Base-by-base conservation (phyloP, 1,140 invertebrate species). In the Philopotamus ludificatus region DNA sequence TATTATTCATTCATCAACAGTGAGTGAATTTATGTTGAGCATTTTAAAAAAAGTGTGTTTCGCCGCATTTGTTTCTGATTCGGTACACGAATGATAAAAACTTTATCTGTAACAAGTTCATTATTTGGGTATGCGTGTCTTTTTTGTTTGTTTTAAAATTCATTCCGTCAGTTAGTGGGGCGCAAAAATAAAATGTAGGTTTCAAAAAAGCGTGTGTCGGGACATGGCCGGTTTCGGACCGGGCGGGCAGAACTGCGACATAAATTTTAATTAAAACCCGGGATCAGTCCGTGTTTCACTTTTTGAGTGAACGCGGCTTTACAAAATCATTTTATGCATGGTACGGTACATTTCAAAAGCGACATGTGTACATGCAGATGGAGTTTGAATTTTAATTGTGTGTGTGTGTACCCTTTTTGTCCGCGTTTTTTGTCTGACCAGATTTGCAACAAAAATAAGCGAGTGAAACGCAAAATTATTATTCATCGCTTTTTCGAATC, bases 241-340 rank as follows among this genome's bases (percentile, higher is more conserved):
- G n/a, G n/a, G 44, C 44, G 44, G 44, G 18, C 44, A 20, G 18
- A 47, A 47, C 44, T 47, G 15, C 44, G 10, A 47, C 44, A 47
- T 47, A 47, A 47, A 47, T 47, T 47, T 47, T 47, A 47, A 47
- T 47, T 47, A 47, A 47, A 47, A 16, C 44, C 44, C 7, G n/a
- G 44, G 44, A 47, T 47, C 44, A 16, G 18, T 16, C 44, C n/a
- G n/a, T 47, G 18, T 47, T 47, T 47, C 44, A 47, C 44, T 47
- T 47, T 47, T 47, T 47, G 44, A 47, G 18, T 20, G 44, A 47
- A 47, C 44, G 44, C 18, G 44, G 10, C n/a, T 47, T 47, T 47
- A 47, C 44, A 47, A 16, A 47, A 47, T 47, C 44, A 20, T 47
- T 47, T 47, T 16, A 34, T 34, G 28, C 28, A 34, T 12, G 12